Base-by-base conservation (phyloP, 2,888 invertebrate species). In the Agriotes lineatus region DNA sequence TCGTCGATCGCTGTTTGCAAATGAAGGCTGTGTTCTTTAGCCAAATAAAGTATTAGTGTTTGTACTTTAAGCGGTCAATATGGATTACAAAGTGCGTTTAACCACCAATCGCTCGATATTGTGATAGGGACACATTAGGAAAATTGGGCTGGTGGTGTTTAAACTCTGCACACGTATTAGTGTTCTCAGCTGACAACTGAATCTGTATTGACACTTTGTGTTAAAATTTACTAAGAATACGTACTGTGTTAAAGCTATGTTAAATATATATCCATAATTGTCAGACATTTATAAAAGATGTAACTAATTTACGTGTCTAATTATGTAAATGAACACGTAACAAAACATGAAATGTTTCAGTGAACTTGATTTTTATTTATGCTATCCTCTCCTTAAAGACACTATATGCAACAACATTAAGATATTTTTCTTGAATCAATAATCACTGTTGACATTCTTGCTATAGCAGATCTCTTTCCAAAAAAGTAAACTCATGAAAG, bases 1-100 rank as follows among this genome's bases (percentile, higher is more conserved):
- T 52, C 50, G 45, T 30, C 39, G 35, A 56, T 50, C 69, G 69
- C 65, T 65, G 65, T 70, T 65, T 56, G 62, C 62, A 71, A 77
- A 74, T 75, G 72, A 78, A 73, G 78, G 78, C 78, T 78, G 78
- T 78, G 78, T 76, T 75, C 57, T 69, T 74, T 78, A 78, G 77
- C 78, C 78, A 78, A 78, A 77, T 76, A 72, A 74, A 70, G 57
- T 72, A 61, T 60, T 69, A 69, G 65, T 56, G 57, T 65, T 69
- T 69, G 65, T 69, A 72, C 66, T 68, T 50, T 68, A 62, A 68
- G 48, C 42, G 45, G 62, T 68, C 68, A 63, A 52, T 52, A 52
- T 52, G 14, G 52, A 52, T 52, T 52, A 48, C 33, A 18, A 18
- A 33, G 16, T 52, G 16, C 7, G 18, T 33, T 16, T 30, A 22